Conservation (phyloP, 2,113 vertebrate species). For the Hippocampus zosterae region DNA sequence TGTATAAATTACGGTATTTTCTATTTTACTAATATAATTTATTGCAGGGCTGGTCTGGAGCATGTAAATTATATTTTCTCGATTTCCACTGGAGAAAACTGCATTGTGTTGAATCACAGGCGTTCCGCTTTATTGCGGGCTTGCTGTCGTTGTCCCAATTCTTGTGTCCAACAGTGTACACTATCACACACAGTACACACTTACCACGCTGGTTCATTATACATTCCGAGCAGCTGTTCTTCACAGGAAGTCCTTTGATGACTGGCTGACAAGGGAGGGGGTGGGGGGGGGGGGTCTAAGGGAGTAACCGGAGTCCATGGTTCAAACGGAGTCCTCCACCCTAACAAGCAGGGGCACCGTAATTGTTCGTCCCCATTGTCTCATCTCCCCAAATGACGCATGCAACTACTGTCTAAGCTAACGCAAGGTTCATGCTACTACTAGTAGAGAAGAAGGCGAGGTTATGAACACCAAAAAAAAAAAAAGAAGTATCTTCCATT, state of each 20-base stretch:
- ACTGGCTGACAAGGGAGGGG: conserved; percentile 23
- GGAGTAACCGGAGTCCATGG: conserved; percentile 43
- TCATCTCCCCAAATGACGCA: conserved; percentile 39
- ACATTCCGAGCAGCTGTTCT: conserved; percentile 64
- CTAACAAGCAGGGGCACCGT: conserved; percentile 35
- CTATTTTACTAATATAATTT: too few relatives aligned
- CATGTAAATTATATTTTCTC: too few relatives aligned
- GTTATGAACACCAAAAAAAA: conserved; percentile 19
- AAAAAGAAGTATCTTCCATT: conserved; percentile 24
- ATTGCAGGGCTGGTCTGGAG: too few relatives aligned
- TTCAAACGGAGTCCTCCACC: conserved; percentile 56
- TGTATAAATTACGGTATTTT: too few relatives aligned
- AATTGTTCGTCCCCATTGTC: conserved; percentile 11
- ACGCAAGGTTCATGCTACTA: conserved; percentile 65
- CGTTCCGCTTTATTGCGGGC: neutral
- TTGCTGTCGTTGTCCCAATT: neutral
- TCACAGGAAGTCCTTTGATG: conserved; percentile 65
- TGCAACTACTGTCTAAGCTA: conserved; percentile 58
- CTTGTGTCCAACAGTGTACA: neutral
- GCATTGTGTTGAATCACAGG: neutral
- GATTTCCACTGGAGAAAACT: neutral
- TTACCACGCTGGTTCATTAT: conserved; percentile 46
- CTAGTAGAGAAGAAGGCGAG: conserved; percentile 59
- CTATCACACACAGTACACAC: neutral
- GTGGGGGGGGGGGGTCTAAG: conserved; percentile 1